A percentile compares a stretch with the other conserved stretches of the same genome.
Conservation (phyloP, 2,113 vertebrate genomes). For the Mirza zaza region DNA sequence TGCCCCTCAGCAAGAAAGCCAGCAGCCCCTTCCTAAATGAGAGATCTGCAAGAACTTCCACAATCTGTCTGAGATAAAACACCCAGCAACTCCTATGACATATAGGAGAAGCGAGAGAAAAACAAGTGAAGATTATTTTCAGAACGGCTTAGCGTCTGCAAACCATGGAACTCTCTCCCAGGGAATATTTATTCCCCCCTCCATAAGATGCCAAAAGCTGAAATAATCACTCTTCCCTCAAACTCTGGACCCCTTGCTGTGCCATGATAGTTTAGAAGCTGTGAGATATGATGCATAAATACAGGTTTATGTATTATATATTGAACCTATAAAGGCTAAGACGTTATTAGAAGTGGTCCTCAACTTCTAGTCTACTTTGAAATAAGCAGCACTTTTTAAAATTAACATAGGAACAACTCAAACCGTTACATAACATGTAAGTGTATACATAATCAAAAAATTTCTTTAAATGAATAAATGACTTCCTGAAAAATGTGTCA, state of each 20-base stretch:
- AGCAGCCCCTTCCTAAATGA: slow-evolving; percentile 27
- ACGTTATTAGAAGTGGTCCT: slow-evolving; percentile 12
- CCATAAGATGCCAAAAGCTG: not conserved
- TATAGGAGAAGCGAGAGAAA: not conserved
- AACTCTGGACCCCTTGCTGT: not conserved
- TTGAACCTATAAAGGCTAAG: not conserved
- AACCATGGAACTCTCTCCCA: not conserved
- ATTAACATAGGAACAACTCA: not conserved
- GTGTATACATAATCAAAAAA: not conserved
- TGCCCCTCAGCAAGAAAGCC: not conserved
- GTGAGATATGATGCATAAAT: not conserved
- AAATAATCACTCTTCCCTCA: not conserved
- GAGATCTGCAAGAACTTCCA: not conserved
- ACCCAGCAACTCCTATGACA: not conserved
- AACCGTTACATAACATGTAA: not conserved
- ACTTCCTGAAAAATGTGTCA: not conserved
- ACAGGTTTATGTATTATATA: not conserved
- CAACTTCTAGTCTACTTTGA: not conserved
- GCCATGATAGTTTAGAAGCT: not conserved
- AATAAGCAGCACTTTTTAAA: not conserved
- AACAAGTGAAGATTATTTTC: not conserved
- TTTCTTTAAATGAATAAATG: not conserved
- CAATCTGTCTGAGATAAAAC: not conserved
- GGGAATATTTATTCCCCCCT: slow-evolving; percentile 20
- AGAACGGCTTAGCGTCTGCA: not conserved